These are phyloP conservation scores for Listronotus oregonensis DNA, from an alignment of 1,140 invertebrate species.

Conservation along the genomic window DNA sequence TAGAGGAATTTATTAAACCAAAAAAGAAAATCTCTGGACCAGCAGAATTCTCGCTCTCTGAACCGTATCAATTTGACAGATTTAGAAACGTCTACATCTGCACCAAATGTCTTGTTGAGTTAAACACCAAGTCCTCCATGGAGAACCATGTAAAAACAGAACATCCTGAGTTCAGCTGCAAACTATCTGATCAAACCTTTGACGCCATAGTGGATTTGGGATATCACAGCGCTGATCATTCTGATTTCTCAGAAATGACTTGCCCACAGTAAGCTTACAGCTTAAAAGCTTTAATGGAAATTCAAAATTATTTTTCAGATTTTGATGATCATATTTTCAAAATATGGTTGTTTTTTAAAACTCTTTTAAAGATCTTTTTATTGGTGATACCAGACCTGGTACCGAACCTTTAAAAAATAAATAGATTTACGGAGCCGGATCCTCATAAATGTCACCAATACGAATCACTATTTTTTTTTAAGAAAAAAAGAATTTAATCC, in stretches of 20 bases:
- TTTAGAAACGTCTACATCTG: slow-evolving; percentile 37
- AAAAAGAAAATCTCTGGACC: neutral
- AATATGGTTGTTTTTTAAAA: too few species aligned
- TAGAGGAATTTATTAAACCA: neutral
- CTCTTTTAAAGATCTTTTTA: too few species aligned
- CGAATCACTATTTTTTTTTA: too few species aligned
- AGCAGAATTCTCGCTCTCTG: neutral
- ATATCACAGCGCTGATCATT: slow-evolving; percentile 19
- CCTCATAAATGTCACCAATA: too few species aligned
- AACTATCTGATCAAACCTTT: slow-evolving; percentile 9
- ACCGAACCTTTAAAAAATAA: too few species aligned
- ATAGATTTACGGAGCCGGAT: too few species aligned
- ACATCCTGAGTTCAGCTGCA: slow-evolving; percentile 20
- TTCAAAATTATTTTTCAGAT: too few species aligned
- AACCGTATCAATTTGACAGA: slow-evolving; percentile 21
- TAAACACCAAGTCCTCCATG: slow-evolving; percentile 32
- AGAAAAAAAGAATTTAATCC: too few species aligned
- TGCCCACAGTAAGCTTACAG: too few species aligned
- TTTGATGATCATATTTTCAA: too few species aligned
- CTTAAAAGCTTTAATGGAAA: too few species aligned
- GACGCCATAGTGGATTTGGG: slow-evolving; percentile 10
- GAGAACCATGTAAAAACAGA: slow-evolving; percentile 38
- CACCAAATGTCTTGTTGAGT: slow-evolving; percentile 38
- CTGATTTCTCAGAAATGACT: slow-evolving; percentile 1
- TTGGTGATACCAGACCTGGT: too few species aligned